Base-by-base conservation (phyloP, 92 coral and sea anemone genomes). In the Phenganax subtilis region DNA sequence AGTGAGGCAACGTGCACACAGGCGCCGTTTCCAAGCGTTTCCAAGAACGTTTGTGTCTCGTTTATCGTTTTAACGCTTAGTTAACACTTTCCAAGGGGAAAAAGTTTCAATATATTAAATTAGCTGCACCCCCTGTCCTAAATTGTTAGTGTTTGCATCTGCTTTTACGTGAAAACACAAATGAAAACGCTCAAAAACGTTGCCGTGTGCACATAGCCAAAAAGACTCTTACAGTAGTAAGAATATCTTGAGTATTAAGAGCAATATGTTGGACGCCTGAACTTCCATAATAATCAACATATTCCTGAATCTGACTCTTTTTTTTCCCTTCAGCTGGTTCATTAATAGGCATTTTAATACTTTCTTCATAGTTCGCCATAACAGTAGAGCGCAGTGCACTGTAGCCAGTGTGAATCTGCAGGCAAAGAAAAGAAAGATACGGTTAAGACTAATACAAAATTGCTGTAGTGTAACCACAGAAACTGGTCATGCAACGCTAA, bases 261-360 rank as follows among this genome's bases (percentile, higher is more conserved):
- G 98, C 98, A 74, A 94, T 92, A 65, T 94, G 98, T 80, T 94
- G 98, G 10, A 94, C 97, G 57, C 98, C 98, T 5, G 98, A 90
- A 8, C 87, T 75, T 15, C 98, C 97, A 77, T 94, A 92, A 61
- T 88, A 94, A 64, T 94, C 98, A 16, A 94, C 90, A 80, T 85
- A 94, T 77, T 94, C 98, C 91, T 94, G 86, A 54, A 94, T 94
- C 80, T 94, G 98, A 68, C 98, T 94, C 55, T 93, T 93, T 52
- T 80, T 84, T 72, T 87, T 88, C 31, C 94, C 98, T 25, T 85
- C 87, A 57, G 98, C 98, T 63, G 98, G 98, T 87, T 94, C 98
- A 87, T 91, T 94, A 77, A 94, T 76, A 6, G 98, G 98, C 90
- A 94, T 17, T 76, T 94, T 94, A 54, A 94, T 88, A 15, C 97